phyloP scores from a whole-genome alignment of 2,113 vertebrate species.

The Orycteropus afer region DNA sequence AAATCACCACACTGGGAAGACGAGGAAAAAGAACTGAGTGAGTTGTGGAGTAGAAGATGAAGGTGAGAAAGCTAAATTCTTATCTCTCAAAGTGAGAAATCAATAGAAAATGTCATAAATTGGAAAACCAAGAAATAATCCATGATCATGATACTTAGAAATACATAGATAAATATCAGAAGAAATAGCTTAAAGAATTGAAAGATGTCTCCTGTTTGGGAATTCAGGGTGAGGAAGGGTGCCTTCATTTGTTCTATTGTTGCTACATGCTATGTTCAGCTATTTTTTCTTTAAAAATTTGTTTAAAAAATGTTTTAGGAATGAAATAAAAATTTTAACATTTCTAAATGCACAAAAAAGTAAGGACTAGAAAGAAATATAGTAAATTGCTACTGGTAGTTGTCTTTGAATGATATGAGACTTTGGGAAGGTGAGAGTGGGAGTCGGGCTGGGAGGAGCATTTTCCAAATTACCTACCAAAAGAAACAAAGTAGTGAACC shows the following conservation, averaged over 20 bases:
- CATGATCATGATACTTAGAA: background rate
- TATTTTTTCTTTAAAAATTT: background rate
- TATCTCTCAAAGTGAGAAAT: background rate
- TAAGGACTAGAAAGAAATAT: background rate
- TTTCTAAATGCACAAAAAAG: background rate
- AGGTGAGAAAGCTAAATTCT: background rate
- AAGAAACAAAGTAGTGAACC: too few relatives aligned
- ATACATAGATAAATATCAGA: background rate
- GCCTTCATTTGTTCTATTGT: background rate
- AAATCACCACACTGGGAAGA: background rate
- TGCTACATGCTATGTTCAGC: background rate
- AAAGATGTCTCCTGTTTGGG: background rate
- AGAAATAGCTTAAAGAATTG: background rate
- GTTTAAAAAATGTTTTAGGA: too few relatives aligned
- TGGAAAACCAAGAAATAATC: background rate
- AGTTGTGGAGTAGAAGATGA: background rate
- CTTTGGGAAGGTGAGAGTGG: background rate
- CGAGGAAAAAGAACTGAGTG: background rate
- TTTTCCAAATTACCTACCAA: background rate
- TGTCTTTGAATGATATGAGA: background rate
- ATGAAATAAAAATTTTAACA: background rate
- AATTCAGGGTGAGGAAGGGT: background rate
- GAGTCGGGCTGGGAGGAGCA: background rate
- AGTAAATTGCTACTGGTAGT: background rate
- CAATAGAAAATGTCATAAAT: background rate